These are phyloP conservation scores for Gracilinanus agilis DNA, from an alignment of 2,113 vertebrate species.

Conservation along the genomic window DNA sequence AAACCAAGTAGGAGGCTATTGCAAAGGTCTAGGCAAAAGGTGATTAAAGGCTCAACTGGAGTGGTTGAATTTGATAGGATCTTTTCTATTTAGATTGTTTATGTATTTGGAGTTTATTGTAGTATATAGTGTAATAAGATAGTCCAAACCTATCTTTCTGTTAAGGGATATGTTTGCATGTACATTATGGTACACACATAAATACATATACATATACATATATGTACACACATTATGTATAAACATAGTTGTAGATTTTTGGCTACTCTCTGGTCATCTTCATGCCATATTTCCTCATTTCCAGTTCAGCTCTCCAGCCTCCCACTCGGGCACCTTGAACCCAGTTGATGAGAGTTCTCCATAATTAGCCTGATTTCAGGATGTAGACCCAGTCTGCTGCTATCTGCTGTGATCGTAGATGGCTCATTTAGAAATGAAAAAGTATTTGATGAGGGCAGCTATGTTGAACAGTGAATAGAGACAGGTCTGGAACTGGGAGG, in stretches of 20 bases:
- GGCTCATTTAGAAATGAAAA: constrained; percentile 5
- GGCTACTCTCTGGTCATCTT: background rate
- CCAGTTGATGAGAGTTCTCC: background rate
- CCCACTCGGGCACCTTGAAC: background rate
- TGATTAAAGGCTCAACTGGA: background rate
- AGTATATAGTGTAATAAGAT: background rate
- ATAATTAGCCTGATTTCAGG: background rate
- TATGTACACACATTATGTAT: background rate
- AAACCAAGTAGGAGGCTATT: background rate
- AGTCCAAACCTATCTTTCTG: background rate
- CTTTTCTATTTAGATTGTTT: background rate
- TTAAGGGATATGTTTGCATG: background rate
- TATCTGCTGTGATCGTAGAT: background rate
- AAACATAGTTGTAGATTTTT: background rate
- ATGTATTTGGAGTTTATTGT: background rate
- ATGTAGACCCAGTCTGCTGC: background rate
- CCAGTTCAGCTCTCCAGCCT: background rate
- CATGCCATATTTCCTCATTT: background rate
- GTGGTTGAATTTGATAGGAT: background rate
- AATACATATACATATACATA: background rate
- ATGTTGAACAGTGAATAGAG: too few species aligned
- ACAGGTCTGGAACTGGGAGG: too few species aligned
- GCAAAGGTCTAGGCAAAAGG: background rate
- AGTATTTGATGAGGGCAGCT: background rate
- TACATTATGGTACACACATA: background rate